Conservation (phyloP, 1,140 invertebrate species). For the Drosophila parvula region DNA sequence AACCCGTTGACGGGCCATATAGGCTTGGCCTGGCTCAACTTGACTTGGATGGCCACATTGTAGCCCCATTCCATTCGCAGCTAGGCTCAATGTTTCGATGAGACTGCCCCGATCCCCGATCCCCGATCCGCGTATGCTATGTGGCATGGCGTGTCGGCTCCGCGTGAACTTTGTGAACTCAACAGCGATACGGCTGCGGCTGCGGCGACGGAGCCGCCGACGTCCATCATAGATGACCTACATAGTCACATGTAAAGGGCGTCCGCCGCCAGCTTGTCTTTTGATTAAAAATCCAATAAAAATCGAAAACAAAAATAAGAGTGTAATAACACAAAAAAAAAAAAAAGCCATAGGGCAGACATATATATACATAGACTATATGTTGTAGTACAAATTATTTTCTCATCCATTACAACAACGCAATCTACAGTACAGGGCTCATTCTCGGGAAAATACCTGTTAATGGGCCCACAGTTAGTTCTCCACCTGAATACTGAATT, state of each 20-base stretch:
- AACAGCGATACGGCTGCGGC: slow-evolving; percentile 47
- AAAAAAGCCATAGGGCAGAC: slow-evolving; percentile 20
- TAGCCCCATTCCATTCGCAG: slow-evolving; percentile 1
- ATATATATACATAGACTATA: not conserved
- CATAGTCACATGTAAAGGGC: slow-evolving; percentile 43
- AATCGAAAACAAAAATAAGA: slow-evolving; percentile 20
- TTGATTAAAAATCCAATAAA: slow-evolving; percentile 71
- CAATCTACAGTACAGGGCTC: not conserved
- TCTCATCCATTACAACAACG: slow-evolving; percentile 17
- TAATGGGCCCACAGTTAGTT: slow-evolving; percentile 6
- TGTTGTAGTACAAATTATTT: slow-evolving; percentile 15
- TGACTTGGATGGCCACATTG: slow-evolving; percentile 1
- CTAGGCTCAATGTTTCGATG: slow-evolving; percentile 1
- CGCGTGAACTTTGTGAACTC: slow-evolving; percentile 58
- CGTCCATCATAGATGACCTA: slow-evolving; percentile 68
- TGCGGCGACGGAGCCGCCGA: slow-evolving; percentile 35
- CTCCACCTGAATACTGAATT: slow-evolving; percentile 11
- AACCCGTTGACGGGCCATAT: slow-evolving; percentile 16
- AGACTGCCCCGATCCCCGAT: not conserved
- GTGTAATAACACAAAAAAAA: slow-evolving; percentile 25
- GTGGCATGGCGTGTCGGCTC: slow-evolving; percentile 54
- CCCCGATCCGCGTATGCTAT: slow-evolving; percentile 4
- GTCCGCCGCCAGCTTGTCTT: slow-evolving; percentile 47
- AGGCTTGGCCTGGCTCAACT: slow-evolving; percentile 11
- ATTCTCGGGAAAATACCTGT: slow-evolving; percentile 12